Evolutionary conservation across 2,797 vertebrate genomes (phyloP), one percentile per base, ranked within the genome.

Genomic region (Ctenopoma kingsleyae): DNA sequence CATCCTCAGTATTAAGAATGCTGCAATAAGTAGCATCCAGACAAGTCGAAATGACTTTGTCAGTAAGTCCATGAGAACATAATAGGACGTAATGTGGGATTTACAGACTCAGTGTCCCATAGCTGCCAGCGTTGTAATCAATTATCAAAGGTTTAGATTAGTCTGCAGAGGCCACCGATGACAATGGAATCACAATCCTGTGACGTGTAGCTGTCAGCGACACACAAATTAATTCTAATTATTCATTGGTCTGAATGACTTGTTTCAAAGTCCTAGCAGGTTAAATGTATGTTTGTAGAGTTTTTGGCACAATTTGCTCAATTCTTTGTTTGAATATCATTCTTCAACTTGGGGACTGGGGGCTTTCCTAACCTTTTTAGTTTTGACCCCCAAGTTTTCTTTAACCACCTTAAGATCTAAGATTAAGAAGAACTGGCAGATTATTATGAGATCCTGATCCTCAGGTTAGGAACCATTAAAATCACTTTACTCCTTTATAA

Each of bases 71-170:
- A 50, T 52, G 66, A 69, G 13, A 74, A 72, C 57, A 68, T 69
- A 54, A 50, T 19, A 44, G 43, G 43, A 44, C 77, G 71, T 77
- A 55, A 82, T 82, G 78, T 71, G 71, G 82, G 86, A 89, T 87
- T 88, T 88, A 74, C 56, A 22, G 79, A 79, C 25, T 81, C 63
- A 36, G 4, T 74, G 70, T 74, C 48, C 57, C 53, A 36, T 49
- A 7, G 1, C 64, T 17, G 8, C 56, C 9, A 49, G 53, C 53
- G 20, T 71, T 79, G 76, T 76, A 84, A 88, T 88, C 78, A 86
- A 88, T 88, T 67, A 84, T 57, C 68, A 69, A 3, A 82, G 83
- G 88, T 87, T 71, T 0, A 71, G 80, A 91, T 89, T 83, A 89
- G 51, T 25, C 36, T 15, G 41, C n/a, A 5, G 53, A 69, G 48